Evolutionary conservation across 2,888 invertebrate genomes (phyloP).

Genomic region (Arrhopalites spinosus): DNA sequence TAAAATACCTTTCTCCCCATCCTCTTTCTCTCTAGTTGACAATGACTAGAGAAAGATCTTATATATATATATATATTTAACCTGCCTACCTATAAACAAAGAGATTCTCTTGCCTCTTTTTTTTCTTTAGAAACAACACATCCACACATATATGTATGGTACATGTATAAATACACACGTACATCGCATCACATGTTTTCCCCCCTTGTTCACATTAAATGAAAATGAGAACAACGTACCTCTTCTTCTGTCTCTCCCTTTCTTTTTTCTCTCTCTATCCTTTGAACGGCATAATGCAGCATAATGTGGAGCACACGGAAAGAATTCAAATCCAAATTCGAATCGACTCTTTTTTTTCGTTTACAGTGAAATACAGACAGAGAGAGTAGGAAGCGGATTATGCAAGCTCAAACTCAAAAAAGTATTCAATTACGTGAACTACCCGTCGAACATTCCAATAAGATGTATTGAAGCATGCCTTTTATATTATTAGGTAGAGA

Average conservation of each 20-base stretch:
- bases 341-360: not conserved
- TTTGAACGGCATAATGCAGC: not conserved
- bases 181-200: not conserved
- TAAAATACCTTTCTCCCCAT: not conserved
- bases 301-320: slow-evolving; percentile 29
- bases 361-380: not conserved
- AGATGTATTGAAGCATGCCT: slow-evolving; percentile 39
- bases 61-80: not conserved
- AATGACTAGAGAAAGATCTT: not conserved
- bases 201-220: slow-evolving; percentile 7
- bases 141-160: not conserved
- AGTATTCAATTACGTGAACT: slow-evolving; percentile 50
- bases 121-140: not conserved
- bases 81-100: not conserved
- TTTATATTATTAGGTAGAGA: slow-evolving; percentile 26
- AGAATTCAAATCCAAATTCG: slow-evolving; percentile 17
- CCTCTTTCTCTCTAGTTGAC: not conserved
- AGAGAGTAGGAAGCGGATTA: slow-evolving; percentile 35
- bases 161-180: not conserved
- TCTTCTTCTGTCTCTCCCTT: not conserved
- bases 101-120: not conserved
- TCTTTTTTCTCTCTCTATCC: not conserved
- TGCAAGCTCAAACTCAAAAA: slow-evolving; percentile 45
- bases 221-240: slow-evolving; percentile 14
- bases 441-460: slow-evolving; percentile 53